Conservation (phyloP, 2,113 vertebrate genomes). For the Marcusenius ussheri region DNA sequence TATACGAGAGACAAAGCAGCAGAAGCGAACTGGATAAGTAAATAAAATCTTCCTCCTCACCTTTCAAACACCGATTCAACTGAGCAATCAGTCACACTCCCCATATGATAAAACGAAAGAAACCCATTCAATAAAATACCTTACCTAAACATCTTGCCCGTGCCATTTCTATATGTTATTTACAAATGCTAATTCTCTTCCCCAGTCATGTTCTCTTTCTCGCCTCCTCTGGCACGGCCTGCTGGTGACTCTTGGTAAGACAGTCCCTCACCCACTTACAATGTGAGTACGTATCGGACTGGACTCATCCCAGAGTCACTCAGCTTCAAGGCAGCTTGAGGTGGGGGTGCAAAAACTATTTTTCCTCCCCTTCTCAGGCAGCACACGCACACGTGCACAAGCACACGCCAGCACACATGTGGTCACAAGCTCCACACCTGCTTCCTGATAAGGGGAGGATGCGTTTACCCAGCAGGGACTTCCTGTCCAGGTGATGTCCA, state of each 20-base stretch:
- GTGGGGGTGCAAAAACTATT: background rate
- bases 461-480: background rate
- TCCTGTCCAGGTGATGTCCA: background rate
- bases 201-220: background rate
- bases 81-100: slow-evolving; percentile 30
- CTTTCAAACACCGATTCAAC: background rate
- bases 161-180: slow-evolving; percentile 51
- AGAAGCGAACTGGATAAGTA: slow-evolving; percentile 8
- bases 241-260: background rate
- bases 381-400: background rate
- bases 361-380: background rate
- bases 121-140: slow-evolving; percentile 49
- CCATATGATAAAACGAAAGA: slow-evolving; percentile 50
- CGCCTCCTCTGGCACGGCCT: slow-evolving; percentile 27
- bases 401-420: background rate
- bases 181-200: slow-evolving; percentile 48
- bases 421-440: background rate
- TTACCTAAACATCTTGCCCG: slow-evolving; percentile 44
- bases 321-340: background rate
- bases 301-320: background rate
- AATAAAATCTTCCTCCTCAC: slow-evolving; percentile 22
- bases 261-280: background rate
- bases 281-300: background rate
- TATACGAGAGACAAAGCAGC: slow-evolving; percentile 34
- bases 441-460: background rate